phyloP scores from a whole-genome alignment of 2,797 vertebrate genomes.

The Miichthys miiuy region DNA sequence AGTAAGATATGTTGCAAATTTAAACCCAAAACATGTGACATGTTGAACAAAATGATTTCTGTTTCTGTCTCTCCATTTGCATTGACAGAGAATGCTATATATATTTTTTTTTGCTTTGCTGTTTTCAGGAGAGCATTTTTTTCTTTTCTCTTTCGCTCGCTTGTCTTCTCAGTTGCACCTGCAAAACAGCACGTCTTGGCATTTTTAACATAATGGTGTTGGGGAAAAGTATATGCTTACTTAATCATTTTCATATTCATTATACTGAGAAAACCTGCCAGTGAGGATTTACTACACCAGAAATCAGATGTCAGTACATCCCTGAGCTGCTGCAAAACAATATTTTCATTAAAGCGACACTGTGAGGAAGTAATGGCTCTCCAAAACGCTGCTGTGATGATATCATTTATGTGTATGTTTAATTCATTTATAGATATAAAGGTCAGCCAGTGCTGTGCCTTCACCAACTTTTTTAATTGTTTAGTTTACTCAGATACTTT shows the following conservation, averaged over 20 bases:
- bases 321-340: slow-evolving; percentile 40
- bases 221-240: slow-evolving; percentile 39
- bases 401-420: slow-evolving; percentile 1
- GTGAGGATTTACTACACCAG: slow-evolving; percentile 32
- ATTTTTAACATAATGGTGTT: slow-evolving; percentile 43
- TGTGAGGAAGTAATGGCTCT: slow-evolving; percentile 16
- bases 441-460: not conserved
- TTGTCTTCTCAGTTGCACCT: slow-evolving; percentile 29
- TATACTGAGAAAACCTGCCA: slow-evolving; percentile 34
- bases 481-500: not conserved
- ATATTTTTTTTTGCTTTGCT: not conserved
- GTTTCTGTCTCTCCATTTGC: not conserved
- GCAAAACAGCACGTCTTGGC: slow-evolving; percentile 45
- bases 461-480: slow-evolving; percentile 1
- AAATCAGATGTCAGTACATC: slow-evolving; percentile 38
- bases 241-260: slow-evolving; percentile 49
- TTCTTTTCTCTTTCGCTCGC: not conserved
- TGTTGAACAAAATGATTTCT: not conserved
- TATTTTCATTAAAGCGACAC: slow-evolving; percentile 39
- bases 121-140: slow-evolving; percentile 3
- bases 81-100: not conserved
- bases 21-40: not conserved
- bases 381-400: not conserved
- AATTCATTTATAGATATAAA: slow-evolving; percentile 25
- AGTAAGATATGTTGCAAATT: not conserved